Base-by-base conservation (phyloP, 1,140 invertebrate species). In the Lepeophtheirus salmonis region DNA sequence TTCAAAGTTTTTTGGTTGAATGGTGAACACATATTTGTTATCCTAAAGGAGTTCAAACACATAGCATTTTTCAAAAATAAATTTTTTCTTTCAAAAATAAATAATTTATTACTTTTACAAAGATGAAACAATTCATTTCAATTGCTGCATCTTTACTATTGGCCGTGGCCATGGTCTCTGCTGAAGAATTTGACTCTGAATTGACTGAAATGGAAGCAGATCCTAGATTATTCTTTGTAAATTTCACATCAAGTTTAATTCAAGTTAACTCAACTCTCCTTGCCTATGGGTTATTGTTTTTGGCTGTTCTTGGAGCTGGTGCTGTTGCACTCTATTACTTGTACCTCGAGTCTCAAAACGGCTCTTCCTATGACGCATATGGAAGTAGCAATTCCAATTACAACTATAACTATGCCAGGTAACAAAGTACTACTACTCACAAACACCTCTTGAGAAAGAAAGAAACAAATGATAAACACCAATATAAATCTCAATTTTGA, bases 191-290 rank as follows among this genome's bases (percentile, higher is more conserved):
- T 54, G 52, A 2, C 23, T 54, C 52, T 16, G 52, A 54, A 20
- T 20, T 54, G 18, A 21, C 52, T 16, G 52, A 54, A 54, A 21
- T 54, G 20, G 52, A 54, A 20, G 17, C 49, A 6, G 59, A 61
- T 24, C 50, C 59, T 24, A 53, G 59, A 22, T 26, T 61, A 6
- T 61, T 61, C 50, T 61, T 61, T 53, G 59, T 26, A 18, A 61
- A 61, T 48, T 61, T 61, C 50, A 61, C 59, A 13, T 61, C 59
- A 25, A 54, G 59, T 22, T 50, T 61, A 24, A 24, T 61, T 16
- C 59, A 61, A 26, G 59, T 61, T 13, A 61, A 61, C 50, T 14
- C 59, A 18, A 61, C 59, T 14, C 48, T 61, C 51, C 50, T 61
- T 18, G 50, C 59, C 22, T 61, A 61, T 25, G 59, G 17, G 12